Base-by-base conservation (phyloP, 2,797 vertebrate species). In the Sebastolobus alascanus region DNA sequence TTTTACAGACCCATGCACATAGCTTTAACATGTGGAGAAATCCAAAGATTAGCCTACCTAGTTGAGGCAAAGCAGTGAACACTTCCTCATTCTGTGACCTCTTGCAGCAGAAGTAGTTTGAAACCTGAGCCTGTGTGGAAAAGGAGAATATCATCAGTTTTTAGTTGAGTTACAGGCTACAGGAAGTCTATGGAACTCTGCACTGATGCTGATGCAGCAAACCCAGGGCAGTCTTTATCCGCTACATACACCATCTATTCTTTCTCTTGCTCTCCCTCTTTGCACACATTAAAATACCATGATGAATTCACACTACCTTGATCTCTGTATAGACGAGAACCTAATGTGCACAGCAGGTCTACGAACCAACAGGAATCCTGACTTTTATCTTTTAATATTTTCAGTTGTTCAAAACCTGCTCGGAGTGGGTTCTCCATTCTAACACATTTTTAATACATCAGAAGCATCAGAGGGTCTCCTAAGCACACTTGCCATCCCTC, bases 401-500 rank as follows among this genome's bases (percentile, higher is more conserved):
- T 35, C 10, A 69, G 55, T 38, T 78, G 79, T 82, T 18, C 29
- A 70, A 72, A 59, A 50, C 58, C 65, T 61, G 9, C 18, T 70
- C 29, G 8, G 46, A 50, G 46, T 50, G 18, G 46, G 16, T 7
- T 50, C 18, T 59, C 40, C 37, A 27, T 67, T 61, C 81, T 46
- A 25, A 33, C 31, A 60, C 68, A 77, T 89, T 35, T 86, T 79
- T 71, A 78, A 82, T 71, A 73, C 73, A 83, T 81, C 61, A 82
- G 58, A 77, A 54, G 27, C 35, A 83, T 74, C 76, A 60, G 13
- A 84, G 43, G 46, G 11, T 68, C 63, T 80, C 72, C 66, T 25
- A 1, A 29, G 74, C 46, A 50, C 46, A 50, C 46, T 4, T 50
- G 0, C 46, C 46, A 20, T 20, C 46, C 46, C 46, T 50, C 46